Evolutionary conservation across 2,797 vertebrate genomes (phyloP).

Genomic region (Picus viridis): DNA sequence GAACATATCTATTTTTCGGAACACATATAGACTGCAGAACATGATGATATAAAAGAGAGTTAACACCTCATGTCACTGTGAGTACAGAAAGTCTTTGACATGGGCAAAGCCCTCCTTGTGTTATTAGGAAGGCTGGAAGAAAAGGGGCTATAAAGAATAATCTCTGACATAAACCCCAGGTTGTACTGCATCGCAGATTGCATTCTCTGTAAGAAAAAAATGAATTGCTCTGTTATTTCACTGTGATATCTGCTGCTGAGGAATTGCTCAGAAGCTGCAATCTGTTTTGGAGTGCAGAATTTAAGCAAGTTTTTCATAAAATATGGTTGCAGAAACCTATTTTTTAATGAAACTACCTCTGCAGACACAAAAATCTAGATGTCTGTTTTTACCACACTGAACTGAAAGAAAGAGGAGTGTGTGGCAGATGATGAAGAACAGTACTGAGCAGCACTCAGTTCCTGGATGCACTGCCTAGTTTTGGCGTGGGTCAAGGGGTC

Average conservation of each 20-base stretch:
- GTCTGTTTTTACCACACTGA: neutral
- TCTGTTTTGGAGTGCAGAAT: conserved; percentile 1
- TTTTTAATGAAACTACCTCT: neutral
- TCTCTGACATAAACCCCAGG: neutral
- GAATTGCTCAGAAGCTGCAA: neutral
- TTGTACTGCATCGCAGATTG: neutral
- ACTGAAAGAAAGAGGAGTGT: neutral
- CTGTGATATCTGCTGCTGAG: conserved; percentile 7
- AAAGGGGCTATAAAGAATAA: neutral
- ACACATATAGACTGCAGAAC: neutral
- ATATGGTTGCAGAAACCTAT: neutral
- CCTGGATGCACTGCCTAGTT: neutral
- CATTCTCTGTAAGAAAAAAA: neutral
- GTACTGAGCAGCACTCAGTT: fast-evolving
- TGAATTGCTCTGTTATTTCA: neutral
- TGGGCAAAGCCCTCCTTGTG: neutral
- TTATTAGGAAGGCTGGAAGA: neutral
- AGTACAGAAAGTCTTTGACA: neutral
- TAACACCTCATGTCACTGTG: neutral
- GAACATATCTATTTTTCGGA: neutral
- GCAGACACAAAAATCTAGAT: neutral
- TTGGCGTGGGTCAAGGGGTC: neutral
- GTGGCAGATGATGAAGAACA: neutral
- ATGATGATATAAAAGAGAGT: neutral
- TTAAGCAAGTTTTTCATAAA: conserved; percentile 2